These are phyloP conservation scores for Pelecanus crispus DNA, from an alignment of 2,113 vertebrate genomes.

Conservation along the genomic window DNA sequence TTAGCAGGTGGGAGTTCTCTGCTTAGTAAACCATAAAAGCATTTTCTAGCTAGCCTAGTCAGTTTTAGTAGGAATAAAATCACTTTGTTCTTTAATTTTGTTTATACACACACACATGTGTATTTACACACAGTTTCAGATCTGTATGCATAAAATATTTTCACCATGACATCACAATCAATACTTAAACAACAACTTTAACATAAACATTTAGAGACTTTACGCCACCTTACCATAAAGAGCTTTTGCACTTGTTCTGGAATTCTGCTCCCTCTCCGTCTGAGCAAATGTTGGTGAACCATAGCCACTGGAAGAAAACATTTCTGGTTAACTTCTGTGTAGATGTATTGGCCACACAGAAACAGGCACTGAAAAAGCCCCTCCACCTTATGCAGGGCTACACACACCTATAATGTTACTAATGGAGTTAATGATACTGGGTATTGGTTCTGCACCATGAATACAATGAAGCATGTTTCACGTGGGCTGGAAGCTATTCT, in stretches of 20 bases:
- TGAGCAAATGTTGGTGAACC: constrained; percentile 69
- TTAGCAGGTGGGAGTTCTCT: neutral
- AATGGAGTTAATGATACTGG: neutral
- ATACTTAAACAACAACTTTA: neutral
- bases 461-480: neutral
- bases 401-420: neutral
- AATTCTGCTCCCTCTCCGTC: constrained; percentile 68
- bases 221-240: constrained; percentile 70
- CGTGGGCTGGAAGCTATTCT: neutral
- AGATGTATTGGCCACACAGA: neutral
- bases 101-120: neutral
- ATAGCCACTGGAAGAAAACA: constrained; percentile 72
- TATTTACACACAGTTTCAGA: neutral
- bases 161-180: neutral
- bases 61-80: neutral
- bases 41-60: neutral
- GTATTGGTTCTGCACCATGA: neutral
- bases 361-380: neutral
- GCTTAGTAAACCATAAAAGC: neutral
- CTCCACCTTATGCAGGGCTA: neutral
- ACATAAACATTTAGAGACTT: neutral
- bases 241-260: constrained; percentile 76
- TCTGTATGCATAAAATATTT: neutral
- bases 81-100: neutral
- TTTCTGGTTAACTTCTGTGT: neutral